Percentiles rank a stretch among this genome's conserved stretches.
Evolutionary conservation across 1,140 invertebrate species (phyloP).

Genomic region (Hydropsyche tenuis): DNA sequence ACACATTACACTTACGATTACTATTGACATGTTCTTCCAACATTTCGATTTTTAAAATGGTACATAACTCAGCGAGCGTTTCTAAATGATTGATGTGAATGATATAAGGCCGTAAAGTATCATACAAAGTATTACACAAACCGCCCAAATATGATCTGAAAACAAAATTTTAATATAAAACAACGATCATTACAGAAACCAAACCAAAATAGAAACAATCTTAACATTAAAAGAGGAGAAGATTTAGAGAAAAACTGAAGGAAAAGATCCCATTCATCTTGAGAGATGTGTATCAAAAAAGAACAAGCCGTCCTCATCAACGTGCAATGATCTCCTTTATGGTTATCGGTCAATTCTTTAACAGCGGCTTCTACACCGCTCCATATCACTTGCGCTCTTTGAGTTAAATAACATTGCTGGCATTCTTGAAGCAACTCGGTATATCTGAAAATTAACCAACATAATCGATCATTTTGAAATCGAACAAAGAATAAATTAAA

Average conservation of each 20-base stretch:
- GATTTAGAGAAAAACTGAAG: slow-evolving; percentile 84
- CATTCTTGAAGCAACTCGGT: slow-evolving; percentile 79
- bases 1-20: slow-evolving; percentile 75
- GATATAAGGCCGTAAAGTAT: slow-evolving; percentile 91
- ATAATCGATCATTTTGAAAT: slow-evolving; percentile 18
- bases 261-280: slow-evolving; percentile 91
- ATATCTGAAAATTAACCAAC: slow-evolving; percentile 67
- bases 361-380: slow-evolving; percentile 81
- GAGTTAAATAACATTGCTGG: slow-evolving; percentile 84
- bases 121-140: slow-evolving; percentile 90
- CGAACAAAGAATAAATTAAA: slow-evolving; percentile 15
- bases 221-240: slow-evolving; percentile 72
- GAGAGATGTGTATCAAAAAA: slow-evolving; percentile 87
- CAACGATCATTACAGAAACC: neutral
- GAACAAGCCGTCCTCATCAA: slow-evolving; percentile 87
- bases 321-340: slow-evolving; percentile 86
- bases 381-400: slow-evolving; percentile 75
- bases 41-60: slow-evolving; percentile 92
- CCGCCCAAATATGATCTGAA: slow-evolving; percentile 78
- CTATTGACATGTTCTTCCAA: slow-evolving; percentile 91
- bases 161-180: slow-evolving; percentile 11
- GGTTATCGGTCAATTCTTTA: slow-evolving; percentile 70
- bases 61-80: slow-evolving; percentile 95
- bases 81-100: slow-evolving; percentile 98
- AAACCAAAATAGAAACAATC: neutral